Evolutionary conservation across 2,888 invertebrate species (phyloP), one percentile per base, ranked within the genome.

Genomic region (Cylloceria caligata): DNA sequence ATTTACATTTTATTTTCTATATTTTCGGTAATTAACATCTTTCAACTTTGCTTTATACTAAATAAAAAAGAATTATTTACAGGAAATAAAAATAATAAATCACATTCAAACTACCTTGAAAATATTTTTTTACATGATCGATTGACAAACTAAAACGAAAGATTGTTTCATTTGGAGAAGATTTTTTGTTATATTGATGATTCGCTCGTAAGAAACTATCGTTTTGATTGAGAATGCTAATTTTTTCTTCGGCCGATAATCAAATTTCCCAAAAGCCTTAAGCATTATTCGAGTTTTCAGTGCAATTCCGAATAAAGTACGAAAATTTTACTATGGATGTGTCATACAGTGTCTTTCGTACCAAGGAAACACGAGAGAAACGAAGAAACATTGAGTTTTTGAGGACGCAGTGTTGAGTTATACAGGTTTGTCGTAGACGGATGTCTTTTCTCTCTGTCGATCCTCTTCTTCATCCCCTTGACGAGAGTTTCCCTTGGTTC

Each of bases 391-490:
- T 30, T 21, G 68, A 72, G 65, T 60, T 67, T 57, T 80, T 21
- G 68, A 77, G 76, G 7, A 60, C 36, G n/a, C 60, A 34, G 60
- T 19, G 30, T 19, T 6, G 16, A 34, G 34, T 1, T 24, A 11
- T 49, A 21, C 21, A 24, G 52, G 11, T 13, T 24, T 7, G 34
- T 62, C 42, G 69, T 74, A 36, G 74, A 74, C 64, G 45, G 21
- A 75, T 67, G 34, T 81, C 68, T 72, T 62, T 55, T 45, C 62
- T 76, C 76, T 60, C 68, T 45, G 76, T 73, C 72, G 76, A 76
- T 73, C 72, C 77, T 76, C 81, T 69, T 68, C 62, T 68, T 68
- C 68, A 42, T 65, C 42, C 76, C 68, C 62, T 34, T 60, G 19
- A 27, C 65, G 45, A 76, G 34, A 3, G 49, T 60, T 68, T 67